Percentiles rank a stretch among this genome's conserved stretches.
These are phyloP conservation scores for Scopus umbretta DNA, from an alignment of 2,113 vertebrate species.

Conservation along the genomic window DNA sequence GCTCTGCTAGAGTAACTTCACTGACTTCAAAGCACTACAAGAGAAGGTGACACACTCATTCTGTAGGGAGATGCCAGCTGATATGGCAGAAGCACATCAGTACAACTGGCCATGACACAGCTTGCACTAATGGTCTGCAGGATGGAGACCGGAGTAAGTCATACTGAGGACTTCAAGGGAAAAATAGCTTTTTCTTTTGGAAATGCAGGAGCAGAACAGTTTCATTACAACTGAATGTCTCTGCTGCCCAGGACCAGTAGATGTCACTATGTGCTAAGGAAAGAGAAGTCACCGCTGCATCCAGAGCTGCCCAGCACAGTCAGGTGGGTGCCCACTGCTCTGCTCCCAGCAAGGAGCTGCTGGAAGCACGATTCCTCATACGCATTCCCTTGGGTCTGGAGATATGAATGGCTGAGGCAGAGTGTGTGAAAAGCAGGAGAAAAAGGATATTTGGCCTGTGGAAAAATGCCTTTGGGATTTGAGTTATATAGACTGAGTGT, in stretches of 20 bases:
- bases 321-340: too few relatives aligned
- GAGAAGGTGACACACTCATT: background rate
- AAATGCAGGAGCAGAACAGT: background rate
- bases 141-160: background rate
- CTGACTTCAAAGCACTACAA: background rate
- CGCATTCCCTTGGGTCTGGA: background rate
- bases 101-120: background rate
- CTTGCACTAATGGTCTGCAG: background rate
- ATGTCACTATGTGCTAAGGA: conserved; percentile 53
- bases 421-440: background rate
- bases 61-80: background rate
- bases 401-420: background rate
- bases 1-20: background rate
- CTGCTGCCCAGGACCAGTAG: conserved; percentile 25
- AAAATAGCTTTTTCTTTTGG: background rate
- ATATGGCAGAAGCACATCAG: background rate
- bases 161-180: background rate
- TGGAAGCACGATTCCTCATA: background rate
- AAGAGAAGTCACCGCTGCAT: background rate
- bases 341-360: background rate
- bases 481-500: accelerated
- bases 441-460: background rate
- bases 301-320: background rate
- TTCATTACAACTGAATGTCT: background rate
- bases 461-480: background rate